Evolutionary conservation across 1,140 invertebrate species (phyloP).

Genomic region (Pentalonia nigronervosa): DNA sequence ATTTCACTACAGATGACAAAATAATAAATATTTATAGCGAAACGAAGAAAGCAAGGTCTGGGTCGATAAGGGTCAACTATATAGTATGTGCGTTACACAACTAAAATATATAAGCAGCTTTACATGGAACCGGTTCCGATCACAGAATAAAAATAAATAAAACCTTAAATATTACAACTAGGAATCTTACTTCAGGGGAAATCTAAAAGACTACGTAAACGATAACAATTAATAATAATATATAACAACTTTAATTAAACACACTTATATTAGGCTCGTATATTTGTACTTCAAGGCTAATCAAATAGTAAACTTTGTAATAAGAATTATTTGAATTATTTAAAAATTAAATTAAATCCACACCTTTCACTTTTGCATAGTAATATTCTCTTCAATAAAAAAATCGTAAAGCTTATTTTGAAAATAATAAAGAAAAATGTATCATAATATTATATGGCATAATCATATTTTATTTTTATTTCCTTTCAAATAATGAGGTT

Average conservation of each 20-base stretch:
- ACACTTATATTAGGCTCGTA: background rate
- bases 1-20: background rate
- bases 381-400: background rate
- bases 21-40: background rate
- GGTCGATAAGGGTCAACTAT: slow-evolving; percentile 30
- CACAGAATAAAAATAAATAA: background rate
- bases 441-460: no score
- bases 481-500: background rate
- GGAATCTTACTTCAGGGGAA: background rate
- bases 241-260: background rate
- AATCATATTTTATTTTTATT: background rate
- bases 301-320: background rate
- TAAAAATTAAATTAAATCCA: background rate
- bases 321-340: background rate
- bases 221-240: background rate
- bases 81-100: background rate
- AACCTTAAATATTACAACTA: background rate
- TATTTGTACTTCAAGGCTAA: background rate
- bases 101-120: background rate
- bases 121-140: slow-evolving; percentile 7
- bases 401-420: background rate
- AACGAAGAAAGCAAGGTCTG: slow-evolving; percentile 48
- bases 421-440: background rate
- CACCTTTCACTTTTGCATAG: background rate
- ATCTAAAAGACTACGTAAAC: background rate